These are phyloP conservation scores for Aethes cnicana DNA, from an alignment of 2,888 invertebrate species.

Conservation along the genomic window DNA sequence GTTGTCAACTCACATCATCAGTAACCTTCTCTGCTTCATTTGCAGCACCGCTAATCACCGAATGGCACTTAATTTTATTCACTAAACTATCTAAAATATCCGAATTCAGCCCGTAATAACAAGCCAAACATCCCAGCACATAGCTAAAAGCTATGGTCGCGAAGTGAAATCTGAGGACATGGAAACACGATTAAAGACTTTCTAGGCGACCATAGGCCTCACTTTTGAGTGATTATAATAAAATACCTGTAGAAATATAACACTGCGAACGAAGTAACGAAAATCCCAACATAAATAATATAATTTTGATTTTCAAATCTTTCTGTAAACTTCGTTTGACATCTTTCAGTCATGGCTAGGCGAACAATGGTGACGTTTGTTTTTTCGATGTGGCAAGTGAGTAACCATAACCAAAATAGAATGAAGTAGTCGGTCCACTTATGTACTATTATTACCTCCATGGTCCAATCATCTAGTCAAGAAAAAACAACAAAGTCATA, in stretches of 20 bases:
- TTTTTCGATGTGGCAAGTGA: constrained; percentile 35
- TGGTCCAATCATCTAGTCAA: no score
- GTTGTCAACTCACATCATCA: constrained; percentile 55
- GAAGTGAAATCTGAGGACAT: constrained; percentile 73
- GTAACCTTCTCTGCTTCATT: constrained; percentile 43
- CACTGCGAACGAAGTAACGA: constrained; percentile 61
- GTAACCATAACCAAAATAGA: neutral
- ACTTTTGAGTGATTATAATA: constrained; percentile 30
- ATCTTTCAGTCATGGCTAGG: constrained; percentile 79
- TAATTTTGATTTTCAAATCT: constrained; percentile 75
- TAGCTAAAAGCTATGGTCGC: constrained; percentile 68
- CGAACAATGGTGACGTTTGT: constrained; percentile 59
- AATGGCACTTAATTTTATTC: constrained; percentile 66
- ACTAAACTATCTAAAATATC: constrained; percentile 60
- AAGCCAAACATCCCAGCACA: constrained; percentile 78
- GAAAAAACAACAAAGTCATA: neutral
- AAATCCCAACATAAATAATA: constrained; percentile 69
- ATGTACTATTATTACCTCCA: neutral
- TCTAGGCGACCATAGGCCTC: constrained; percentile 30
- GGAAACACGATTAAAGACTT: constrained; percentile 45
- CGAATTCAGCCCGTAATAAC: constrained; percentile 70
- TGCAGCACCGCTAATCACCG: constrained; percentile 48
- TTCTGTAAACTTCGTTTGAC: constrained; percentile 74
- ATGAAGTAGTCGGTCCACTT: neutral
- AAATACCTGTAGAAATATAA: constrained; percentile 72